Base-by-base conservation (phyloP, 35 echinoderm and acorn worm genomes). In the Heliocidaris erythrogramma region DNA sequence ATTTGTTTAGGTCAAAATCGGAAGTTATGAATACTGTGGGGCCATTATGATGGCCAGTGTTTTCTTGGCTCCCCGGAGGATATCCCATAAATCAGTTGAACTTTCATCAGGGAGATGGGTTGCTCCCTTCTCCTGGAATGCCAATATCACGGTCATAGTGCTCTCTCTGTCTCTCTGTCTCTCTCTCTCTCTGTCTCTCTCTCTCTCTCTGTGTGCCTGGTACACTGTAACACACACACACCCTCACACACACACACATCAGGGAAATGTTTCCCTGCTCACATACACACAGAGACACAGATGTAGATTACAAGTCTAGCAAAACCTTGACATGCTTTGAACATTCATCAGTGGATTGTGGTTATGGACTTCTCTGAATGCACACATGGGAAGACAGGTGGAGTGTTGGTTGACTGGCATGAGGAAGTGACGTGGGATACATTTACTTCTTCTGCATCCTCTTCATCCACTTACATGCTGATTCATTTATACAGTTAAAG, bases 1-100 rank as follows among this genome's bases (percentile, higher is more conserved):
- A 48, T 48, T 89, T 89, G 87, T 89, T 89, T 89, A 48, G 87
- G 31, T 89, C 31, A 48, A 30, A 78, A 78, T 48, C 31, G 87
- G 87, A 89, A 89, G 87, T 89, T 89, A 89, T 89, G 87, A 89
- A 89, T 89, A 89, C 31, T 89, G 47, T 89, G 87, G 47, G 87
- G 87, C 47, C 87, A 89, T 89, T 89, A 89, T 89, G 12, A 24
- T 32, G 87, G 87, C 47, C 47, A 31, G 31, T 89, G 87, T 89
- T 89, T 89, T 89, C 87, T 89, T 48, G 47, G 47, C 31, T 78
- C 65, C 65, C 65, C 65, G 65, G 65, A 78, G 65, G 65, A 78
- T 78, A 78, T 78, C 65, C 65, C 65, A 78, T 78, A 78, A 78
- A 78, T 78, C 65, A 78, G 65, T 78, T 78, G 65, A 78, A 78